These are phyloP conservation scores for Ommatoiulus sabulosus DNA, from an alignment of 2,888 invertebrate genomes.

Conservation along the genomic window DNA sequence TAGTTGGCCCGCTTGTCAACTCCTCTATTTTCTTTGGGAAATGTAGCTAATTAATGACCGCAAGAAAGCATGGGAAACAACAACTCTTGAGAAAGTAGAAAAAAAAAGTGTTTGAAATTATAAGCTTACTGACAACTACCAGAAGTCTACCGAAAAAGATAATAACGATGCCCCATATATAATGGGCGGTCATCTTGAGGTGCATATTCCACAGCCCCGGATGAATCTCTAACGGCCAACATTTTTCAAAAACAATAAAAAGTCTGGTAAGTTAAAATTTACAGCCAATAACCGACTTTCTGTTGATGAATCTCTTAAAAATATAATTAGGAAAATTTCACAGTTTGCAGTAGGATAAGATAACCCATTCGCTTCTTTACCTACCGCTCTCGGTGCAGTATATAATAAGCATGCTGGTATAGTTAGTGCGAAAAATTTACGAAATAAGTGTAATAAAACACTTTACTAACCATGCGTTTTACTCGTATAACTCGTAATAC, in stretches of 20 bases:
- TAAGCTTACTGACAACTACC: constrained; percentile 9
- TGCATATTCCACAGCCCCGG: background rate
- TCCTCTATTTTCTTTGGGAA: constrained; percentile 41
- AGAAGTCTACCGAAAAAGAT: constrained; percentile 28
- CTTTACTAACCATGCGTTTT: too few species aligned
- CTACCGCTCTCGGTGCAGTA: too few species aligned
- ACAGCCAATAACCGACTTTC: too few species aligned
- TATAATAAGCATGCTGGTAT: too few species aligned
- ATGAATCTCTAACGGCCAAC: background rate
- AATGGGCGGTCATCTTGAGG: background rate
- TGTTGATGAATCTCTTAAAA: too few species aligned
- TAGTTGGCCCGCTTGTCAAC: constrained; percentile 41
- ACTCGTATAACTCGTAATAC: too few species aligned
- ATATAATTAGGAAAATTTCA: too few species aligned
- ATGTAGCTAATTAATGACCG: constrained; percentile 13
- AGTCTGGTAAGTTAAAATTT: too few species aligned
- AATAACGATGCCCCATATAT: constrained; percentile 11
- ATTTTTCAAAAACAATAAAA: background rate
- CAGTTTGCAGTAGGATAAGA: too few species aligned
- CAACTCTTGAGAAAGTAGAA: background rate
- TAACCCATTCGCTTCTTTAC: too few species aligned
- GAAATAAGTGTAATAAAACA: too few species aligned
- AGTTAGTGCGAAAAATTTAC: too few species aligned
- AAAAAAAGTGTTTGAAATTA: background rate
- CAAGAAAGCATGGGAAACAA: constrained; percentile 39